Evolutionary conservation across 2,888 invertebrate genomes (phyloP), one percentile per base, ranked within the genome.

Genomic region (Euclidia mi): DNA sequence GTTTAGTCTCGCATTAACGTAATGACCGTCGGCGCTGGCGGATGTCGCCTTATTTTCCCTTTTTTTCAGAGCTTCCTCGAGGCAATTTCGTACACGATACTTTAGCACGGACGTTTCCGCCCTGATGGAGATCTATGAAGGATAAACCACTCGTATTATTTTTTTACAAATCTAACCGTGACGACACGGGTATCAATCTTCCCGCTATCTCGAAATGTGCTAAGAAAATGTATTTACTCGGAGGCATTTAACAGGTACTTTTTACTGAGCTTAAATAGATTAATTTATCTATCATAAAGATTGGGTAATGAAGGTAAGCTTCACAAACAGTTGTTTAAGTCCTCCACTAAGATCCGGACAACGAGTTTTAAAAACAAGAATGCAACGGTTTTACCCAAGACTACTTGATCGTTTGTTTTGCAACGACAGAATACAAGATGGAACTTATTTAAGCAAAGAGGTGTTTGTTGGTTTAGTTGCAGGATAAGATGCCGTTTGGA

Each of bases 1-100:
- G 92, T 94, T 94, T 94, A 94, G 90, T 92, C 92, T 89, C 92
- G 90, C 94, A 93, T 94, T 93, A 93, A 89, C 90, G 94, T 93
- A 94, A 94, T 92, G 94, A 93, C 92, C 90, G 89, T 80, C 90
- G 89, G 86, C 86, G 82, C 82, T 82, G 82, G 85, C 89, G 91
- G 90, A 92, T 93, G 92, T 92, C 92, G 89, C 90, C 89, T 88
- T 92, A 91, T 92, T 92, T 93, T 89, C 84, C 83, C 85, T 85
- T 90, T 89, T 90, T 87, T 84, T 78, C 79, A 72, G 83, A 82
- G 82, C 85, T 83, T 81, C 83, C 81, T 58, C 56, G 72, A 87
- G 84, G 88, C 86, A 89, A 92, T 93, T 93, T 88, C 84, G 89
- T 89, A 87, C 88, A 89, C 90, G 90, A 90, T 87, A 89, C 88